Evolutionary conservation across 1,140 invertebrate genomes (phyloP).

Genomic region (Drosophila mauritiana): DNA sequence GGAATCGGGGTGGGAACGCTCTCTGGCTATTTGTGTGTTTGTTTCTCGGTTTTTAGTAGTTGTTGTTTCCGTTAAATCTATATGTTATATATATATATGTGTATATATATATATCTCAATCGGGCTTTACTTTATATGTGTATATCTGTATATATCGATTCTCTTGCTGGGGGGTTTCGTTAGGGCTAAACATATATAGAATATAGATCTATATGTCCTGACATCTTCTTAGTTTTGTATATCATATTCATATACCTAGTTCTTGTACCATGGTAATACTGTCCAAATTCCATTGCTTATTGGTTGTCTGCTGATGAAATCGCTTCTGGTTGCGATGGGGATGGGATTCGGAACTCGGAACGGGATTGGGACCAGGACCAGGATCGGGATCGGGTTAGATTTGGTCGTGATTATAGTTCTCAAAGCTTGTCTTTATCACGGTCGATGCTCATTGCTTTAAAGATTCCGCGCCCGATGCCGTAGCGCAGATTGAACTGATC

Average conservation of each 20-base stretch:
- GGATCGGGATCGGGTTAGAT: background rate
- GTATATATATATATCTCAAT: conserved; percentile 21
- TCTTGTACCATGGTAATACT: conserved; percentile 65
- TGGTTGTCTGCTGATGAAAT: conserved; percentile 25
- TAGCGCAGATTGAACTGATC: conserved; percentile 83
- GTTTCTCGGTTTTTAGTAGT: conserved; percentile 32
- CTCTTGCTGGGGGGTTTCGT: conserved; percentile 16
- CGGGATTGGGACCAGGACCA: no score
- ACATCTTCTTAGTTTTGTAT: conserved; percentile 30
- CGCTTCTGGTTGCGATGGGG: conserved; percentile 13
- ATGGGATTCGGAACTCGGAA: background rate
- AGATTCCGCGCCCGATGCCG: conserved; percentile 78
- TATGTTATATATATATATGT: conserved; percentile 9
- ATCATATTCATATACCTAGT: conserved; percentile 20
- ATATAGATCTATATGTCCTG: conserved; percentile 50
- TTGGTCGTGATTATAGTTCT: conserved; percentile 68
- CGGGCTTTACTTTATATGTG: conserved; percentile 4
- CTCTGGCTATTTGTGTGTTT: conserved; percentile 50
- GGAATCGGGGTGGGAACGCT: conserved; percentile 33
- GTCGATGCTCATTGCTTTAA: conserved; percentile 84
- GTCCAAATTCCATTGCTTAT: conserved; percentile 58
- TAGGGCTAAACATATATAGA: conserved; percentile 59
- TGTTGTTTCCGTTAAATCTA: conserved; percentile 17
- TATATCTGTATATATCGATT: conserved; percentile 25
- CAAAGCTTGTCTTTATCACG: conserved; percentile 84